Evolutionary conservation across 2,888 invertebrate species (phyloP).

Genomic region (Meta bourneti): DNA sequence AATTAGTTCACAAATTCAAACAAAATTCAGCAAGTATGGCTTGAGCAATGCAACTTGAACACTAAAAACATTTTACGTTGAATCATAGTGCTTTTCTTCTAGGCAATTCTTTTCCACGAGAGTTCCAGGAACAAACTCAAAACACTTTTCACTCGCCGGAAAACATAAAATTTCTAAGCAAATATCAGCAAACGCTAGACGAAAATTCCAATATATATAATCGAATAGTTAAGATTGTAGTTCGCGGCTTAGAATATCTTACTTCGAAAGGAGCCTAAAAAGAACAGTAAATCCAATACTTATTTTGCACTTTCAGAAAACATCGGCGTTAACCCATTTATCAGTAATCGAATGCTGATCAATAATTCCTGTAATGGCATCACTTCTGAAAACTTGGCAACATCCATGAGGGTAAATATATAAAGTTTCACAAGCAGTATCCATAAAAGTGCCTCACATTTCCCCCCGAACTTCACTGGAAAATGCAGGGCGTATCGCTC

Average conservation of each 20-base stretch:
- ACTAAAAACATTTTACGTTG: too few species aligned
- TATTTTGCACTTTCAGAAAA: background rate
- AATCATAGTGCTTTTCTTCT: background rate
- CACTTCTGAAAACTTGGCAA: background rate
- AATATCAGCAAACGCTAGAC: background rate
- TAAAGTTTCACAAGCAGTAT: slow-evolving; percentile 1
- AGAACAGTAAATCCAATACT: background rate
- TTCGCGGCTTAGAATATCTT: background rate
- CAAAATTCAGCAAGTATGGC: too few species aligned
- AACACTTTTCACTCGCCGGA: background rate
- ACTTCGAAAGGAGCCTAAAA: background rate
- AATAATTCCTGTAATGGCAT: background rate
- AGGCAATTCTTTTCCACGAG: background rate
- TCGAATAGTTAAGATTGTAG: background rate
- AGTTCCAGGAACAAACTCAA: background rate
- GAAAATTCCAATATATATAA: background rate
- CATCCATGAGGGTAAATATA: too few species aligned
- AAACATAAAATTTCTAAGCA: background rate
- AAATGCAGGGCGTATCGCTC: background rate
- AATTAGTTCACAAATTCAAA: too few species aligned
- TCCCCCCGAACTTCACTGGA: slow-evolving; percentile 6
- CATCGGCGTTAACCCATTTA: background rate
- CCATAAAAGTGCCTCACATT: slow-evolving; percentile 38
- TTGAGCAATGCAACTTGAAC: too few species aligned
- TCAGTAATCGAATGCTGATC: background rate